Percentiles rank a stretch among this genome's conserved stretches.
These are phyloP conservation scores for Galaxias olidus DNA, from an alignment of 2,797 vertebrate genomes.

Conservation along the genomic window DNA sequence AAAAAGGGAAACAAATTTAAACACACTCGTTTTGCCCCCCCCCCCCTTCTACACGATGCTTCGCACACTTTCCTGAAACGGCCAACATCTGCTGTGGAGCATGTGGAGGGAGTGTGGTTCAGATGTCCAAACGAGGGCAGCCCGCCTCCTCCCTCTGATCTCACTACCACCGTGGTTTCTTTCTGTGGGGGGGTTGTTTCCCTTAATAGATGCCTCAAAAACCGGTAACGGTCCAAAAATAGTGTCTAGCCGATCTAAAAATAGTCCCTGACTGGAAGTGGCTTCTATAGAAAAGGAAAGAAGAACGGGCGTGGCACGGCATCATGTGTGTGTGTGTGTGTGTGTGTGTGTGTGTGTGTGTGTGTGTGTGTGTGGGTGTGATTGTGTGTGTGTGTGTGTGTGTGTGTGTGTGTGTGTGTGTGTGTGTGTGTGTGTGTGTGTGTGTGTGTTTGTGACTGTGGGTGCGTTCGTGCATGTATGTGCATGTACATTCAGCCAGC, in stretches of 20 bases:
- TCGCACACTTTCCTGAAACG: constrained; percentile 71
- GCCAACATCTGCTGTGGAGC: constrained; percentile 78
- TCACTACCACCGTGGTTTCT: constrained; percentile 46
- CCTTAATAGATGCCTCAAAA: constrained; percentile 91
- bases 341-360: constrained; percentile 1
- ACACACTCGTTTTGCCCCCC: constrained; percentile 43
- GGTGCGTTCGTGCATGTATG: background rate
- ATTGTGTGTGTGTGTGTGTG: background rate
- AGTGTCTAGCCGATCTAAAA: constrained; percentile 90
- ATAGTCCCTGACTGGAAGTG: constrained; percentile 84
- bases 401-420: background rate
- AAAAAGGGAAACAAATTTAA: constrained; percentile 44
- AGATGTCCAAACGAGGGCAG: constrained; percentile 74
- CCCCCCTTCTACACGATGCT: constrained; percentile 14
- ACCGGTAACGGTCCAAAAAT: constrained; percentile 95
- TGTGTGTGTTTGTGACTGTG: background rate
- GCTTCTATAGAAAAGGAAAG: constrained; percentile 92
- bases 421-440: constrained; percentile 3
- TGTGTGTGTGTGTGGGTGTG: constrained; percentile 5
- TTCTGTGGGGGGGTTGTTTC: constrained; percentile 64
- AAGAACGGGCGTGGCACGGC: constrained; percentile 90
- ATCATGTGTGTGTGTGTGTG: constrained; percentile 67
- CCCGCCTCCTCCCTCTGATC: constrained; percentile 44
- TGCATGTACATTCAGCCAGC: background rate
- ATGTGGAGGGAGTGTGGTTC: constrained; percentile 56